Percentiles rank a stretch among this genome's conserved stretches.
Evolutionary conservation across 2,888 invertebrate genomes (phyloP).

Genomic region (Noctua pronuba): DNA sequence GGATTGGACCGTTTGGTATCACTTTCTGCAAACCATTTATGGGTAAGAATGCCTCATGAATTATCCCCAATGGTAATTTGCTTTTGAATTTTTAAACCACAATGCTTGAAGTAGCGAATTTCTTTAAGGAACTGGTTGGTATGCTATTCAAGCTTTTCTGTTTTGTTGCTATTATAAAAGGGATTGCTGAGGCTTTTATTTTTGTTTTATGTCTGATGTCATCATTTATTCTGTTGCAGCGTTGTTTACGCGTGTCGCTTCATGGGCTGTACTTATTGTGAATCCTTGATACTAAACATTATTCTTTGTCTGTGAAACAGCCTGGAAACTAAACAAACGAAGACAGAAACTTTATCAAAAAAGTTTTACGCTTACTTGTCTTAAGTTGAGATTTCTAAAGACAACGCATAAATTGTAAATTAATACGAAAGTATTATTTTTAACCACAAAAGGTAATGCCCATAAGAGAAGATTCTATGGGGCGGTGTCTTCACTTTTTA

Average conservation of each 20-base stretch:
- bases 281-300: constrained; percentile 1
- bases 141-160: constrained; percentile 62
- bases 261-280: constrained; percentile 2
- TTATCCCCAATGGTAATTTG: constrained; percentile 80
- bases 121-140: constrained; percentile 57
- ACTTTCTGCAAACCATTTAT: constrained; percentile 85
- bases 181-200: constrained; percentile 39
- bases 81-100: constrained; percentile 70
- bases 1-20: constrained; percentile 83
- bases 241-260: constrained; percentile 24
- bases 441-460: constrained; percentile 2
- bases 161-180: constrained; percentile 55
- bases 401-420: neutral
- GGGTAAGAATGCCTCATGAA: constrained; percentile 89
- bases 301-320: neutral
- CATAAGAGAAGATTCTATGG: neutral
- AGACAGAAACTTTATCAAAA: neutral
- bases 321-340: neutral
- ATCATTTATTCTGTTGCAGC: constrained; percentile 54
- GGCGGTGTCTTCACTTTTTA: constrained; percentile 11
- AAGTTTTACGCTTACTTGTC: neutral
- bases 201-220: constrained; percentile 58
- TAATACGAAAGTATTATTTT: constrained; percentile 12
- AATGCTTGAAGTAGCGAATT: constrained; percentile 59
- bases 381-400: neutral